A percentile compares a stretch with the other conserved stretches of the same genome.
phyloP scores from a whole-genome alignment of 2,113 vertebrate species.

The Phylloscopus trochiloides region DNA sequence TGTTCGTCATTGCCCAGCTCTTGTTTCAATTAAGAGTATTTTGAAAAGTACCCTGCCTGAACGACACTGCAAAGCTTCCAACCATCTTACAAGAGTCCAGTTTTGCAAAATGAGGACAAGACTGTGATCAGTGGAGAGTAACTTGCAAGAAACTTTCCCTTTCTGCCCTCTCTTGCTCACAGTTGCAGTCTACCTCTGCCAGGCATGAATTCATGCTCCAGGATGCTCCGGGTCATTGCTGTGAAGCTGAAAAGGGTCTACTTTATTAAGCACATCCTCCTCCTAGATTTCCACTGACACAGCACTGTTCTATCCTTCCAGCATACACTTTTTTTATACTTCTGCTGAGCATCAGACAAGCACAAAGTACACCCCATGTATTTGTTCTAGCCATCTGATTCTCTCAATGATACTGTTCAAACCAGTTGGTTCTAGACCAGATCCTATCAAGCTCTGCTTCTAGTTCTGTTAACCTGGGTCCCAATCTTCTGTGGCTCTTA shows the following conservation, averaged over 20 bases:
- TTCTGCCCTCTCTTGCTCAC: not conserved
- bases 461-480: not conserved
- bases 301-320: not conserved
- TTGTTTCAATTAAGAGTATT: not conserved
- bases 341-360: not conserved
- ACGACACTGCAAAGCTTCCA: not conserved
- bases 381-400: not conserved
- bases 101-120: not conserved
- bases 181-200: not conserved
- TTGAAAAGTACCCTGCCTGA: not conserved
- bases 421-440: not conserved
- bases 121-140: not conserved
- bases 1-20: not conserved
- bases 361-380: not conserved
- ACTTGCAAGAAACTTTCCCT: not conserved
- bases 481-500: not conserved
- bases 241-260: not conserved
- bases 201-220: not conserved
- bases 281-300: not conserved
- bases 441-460: not conserved
- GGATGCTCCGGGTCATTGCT: not conserved
- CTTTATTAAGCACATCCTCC: slow-evolving; percentile 8
- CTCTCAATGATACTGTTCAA: not conserved
- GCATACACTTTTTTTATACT: not conserved
- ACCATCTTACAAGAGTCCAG: not conserved